phyloP scores from a whole-genome alignment of 1,140 invertebrate species.

The Drosophila biarmipes region DNA sequence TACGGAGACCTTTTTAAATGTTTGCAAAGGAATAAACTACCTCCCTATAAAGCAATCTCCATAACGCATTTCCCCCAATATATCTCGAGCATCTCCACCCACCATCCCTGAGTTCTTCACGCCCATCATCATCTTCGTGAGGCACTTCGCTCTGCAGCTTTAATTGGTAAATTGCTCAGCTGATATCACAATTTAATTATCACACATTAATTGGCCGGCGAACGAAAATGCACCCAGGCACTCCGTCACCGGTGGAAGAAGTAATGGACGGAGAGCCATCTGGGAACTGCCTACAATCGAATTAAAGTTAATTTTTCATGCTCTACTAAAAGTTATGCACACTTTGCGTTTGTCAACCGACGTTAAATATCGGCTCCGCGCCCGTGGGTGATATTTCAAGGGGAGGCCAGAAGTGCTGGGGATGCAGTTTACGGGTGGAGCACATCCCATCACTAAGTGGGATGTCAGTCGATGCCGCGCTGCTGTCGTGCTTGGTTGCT shows the following conservation, averaged over 20 bases:
- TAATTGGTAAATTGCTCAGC: slow-evolving; percentile 53
- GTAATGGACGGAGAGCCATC: slow-evolving; percentile 14
- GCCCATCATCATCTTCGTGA: slow-evolving; percentile 34
- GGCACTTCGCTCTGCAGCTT: slow-evolving; percentile 21
- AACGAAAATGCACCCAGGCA: slow-evolving; percentile 35
- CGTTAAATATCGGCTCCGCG: slow-evolving; percentile 1
- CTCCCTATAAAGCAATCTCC: neutral
- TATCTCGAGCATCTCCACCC: neutral
- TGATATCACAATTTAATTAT: slow-evolving; percentile 58
- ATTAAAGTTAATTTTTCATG: slow-evolving; percentile 67
- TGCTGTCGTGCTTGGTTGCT: slow-evolving; percentile 69
- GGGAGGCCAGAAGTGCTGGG: neutral
- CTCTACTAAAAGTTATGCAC: slow-evolving; percentile 66
- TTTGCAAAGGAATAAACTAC: neutral
- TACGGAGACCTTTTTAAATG: neutral
- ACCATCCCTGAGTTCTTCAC: neutral
- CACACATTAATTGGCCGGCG: slow-evolving; percentile 47
- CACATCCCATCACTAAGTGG: slow-evolving; percentile 35
- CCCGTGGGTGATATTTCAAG: slow-evolving; percentile 12
- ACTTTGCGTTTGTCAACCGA: slow-evolving; percentile 53
- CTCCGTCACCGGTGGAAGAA: neutral
- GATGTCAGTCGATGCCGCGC: slow-evolving; percentile 31
- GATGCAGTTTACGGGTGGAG: slow-evolving; percentile 34
- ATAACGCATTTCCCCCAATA: slow-evolving; percentile 3
- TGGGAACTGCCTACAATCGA: slow-evolving; percentile 45